Base-by-base conservation (phyloP, 2,797 vertebrate genomes). In the Acrossocheilus wenchowensis region DNA sequence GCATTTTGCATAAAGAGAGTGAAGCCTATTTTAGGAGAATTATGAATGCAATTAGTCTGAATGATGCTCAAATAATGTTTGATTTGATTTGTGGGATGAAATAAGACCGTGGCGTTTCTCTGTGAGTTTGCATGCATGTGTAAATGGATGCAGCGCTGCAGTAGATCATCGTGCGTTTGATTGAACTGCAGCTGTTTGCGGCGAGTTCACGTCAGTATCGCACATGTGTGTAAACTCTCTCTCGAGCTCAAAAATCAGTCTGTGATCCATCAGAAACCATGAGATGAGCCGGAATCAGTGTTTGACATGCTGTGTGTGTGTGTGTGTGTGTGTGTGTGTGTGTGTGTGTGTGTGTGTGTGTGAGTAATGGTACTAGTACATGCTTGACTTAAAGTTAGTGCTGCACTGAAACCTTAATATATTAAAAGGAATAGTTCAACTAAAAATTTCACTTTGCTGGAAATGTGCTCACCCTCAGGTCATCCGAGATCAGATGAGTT, bases 101-200 rank as follows among this genome's bases (percentile, higher is more conserved):
- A 43, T 72, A 72, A n/a, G 69, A 23, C 39, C 5, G 6, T 11
- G 5, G 14, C 5, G 8, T 74, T 64, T 39, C 23, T 60, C 10
- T 43, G 34, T 36, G 78, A n/a, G 57, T 75, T 36, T 75, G 73
- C 41, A 7, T 60, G 34, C 7, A 30, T 69, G 45, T 72, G 66
- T 50, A 57, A 57, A 60, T 60, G 23, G 9, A 11, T n/a, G 23
- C 57, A 60, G 62, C n/a, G 62, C 6, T 30, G 14, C 26, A 75
- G 73, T 34, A 52, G 45, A 75, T 75, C 73, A 34, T 34, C 0
- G 2, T 21, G 48, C 36, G 73, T 75, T 52, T 75, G 7, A 52
- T 19, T 48, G 72, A 74, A 19, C n/a, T 77, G 74, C 74, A 77
- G 73, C 45, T 75, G 73, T 52, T 34, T 52, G 73, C 21, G 72